phyloP scores from a whole-genome alignment of 2,888 invertebrate genomes.

The Leistus spinibarbis region DNA sequence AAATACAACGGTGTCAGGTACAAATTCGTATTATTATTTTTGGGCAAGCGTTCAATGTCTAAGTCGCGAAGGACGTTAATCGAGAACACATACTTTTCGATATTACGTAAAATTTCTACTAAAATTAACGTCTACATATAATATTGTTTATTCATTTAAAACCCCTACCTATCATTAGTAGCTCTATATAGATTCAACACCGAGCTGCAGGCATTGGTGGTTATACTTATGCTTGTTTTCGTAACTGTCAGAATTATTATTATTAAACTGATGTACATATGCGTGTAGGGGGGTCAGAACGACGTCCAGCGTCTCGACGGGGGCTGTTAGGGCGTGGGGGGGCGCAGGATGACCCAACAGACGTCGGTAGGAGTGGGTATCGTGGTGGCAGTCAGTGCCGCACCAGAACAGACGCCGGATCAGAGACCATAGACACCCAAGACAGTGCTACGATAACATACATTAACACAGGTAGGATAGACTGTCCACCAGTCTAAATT shows the following conservation, averaged over 20 bases:
- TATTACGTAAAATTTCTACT: neutral
- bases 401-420: constrained; percentile 55
- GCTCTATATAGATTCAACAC: too few species aligned
- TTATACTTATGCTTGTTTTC: neutral
- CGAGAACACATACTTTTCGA: neutral
- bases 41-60: constrained; percentile 37
- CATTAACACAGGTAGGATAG: constrained; percentile 29
- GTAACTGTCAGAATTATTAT: too few species aligned
- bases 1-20: constrained; percentile 12
- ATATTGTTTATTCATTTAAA: too few species aligned
- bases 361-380: constrained; percentile 48
- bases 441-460: constrained; percentile 31
- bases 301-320: constrained; percentile 42
- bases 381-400: constrained; percentile 56
- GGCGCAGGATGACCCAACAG: constrained; percentile 37
- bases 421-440: constrained; percentile 19
- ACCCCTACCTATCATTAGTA: too few species aligned
- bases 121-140: neutral
- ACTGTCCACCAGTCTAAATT: neutral
- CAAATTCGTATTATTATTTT: constrained; percentile 31
- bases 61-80: constrained; percentile 21
- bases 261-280: neutral
- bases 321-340: constrained; percentile 45
- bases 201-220: too few species aligned
- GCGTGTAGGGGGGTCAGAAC: neutral